Conservation (phyloP, 2,797 vertebrate species). For the Cryptoprocta ferox region DNA sequence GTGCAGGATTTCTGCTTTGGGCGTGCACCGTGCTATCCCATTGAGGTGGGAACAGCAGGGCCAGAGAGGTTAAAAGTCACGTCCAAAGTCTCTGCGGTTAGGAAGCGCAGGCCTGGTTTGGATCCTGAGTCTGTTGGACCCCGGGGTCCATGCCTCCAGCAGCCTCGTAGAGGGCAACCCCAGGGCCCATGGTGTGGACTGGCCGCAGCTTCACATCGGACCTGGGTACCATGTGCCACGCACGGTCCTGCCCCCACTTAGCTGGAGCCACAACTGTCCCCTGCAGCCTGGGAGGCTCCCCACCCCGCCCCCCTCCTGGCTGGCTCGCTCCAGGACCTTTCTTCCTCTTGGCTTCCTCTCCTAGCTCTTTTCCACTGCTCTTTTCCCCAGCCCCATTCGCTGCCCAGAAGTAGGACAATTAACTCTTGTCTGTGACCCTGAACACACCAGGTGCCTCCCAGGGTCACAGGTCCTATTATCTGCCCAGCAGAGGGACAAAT, state of each 20-base stretch:
- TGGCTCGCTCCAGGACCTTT: background rate
- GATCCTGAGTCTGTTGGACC: background rate
- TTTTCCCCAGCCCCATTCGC: background rate
- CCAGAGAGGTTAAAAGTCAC: rapidly evolving
- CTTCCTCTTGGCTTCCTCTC: background rate
- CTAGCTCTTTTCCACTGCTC: background rate
- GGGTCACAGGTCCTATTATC: background rate
- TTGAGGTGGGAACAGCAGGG: background rate
- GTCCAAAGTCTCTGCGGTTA: background rate
- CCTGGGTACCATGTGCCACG: background rate
- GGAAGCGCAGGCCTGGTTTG: background rate
- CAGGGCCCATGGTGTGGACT: background rate
- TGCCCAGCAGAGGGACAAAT: background rate
- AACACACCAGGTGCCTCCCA: background rate
- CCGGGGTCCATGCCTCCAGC: background rate
- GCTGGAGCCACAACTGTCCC: background rate
- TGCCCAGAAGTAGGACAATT: background rate
- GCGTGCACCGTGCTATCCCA: no score
- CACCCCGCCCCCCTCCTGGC: rapidly evolving
- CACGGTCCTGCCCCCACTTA: background rate
- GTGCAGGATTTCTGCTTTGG: background rate
- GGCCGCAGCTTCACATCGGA: background rate
- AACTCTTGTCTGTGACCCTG: background rate
- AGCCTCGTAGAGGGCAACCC: background rate
- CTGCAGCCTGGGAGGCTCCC: background rate